Conservation (phyloP, 2,888 invertebrate species). For the Mesoligia furuncula region DNA sequence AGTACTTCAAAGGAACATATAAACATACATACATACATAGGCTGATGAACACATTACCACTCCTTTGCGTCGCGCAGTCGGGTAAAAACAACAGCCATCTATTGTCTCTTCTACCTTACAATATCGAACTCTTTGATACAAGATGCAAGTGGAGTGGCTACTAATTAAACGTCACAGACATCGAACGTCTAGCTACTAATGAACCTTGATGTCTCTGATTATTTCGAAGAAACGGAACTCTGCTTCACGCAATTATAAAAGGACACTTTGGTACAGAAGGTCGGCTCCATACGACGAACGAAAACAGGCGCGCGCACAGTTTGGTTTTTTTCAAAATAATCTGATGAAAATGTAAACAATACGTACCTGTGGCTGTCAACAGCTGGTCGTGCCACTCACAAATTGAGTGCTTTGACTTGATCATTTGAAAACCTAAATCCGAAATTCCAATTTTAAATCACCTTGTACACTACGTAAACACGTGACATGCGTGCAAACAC, state of each 20-base stretch:
- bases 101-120: constrained; percentile 55
- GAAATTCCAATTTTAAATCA: neutral
- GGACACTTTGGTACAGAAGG: neutral
- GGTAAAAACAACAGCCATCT: neutral
- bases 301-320: neutral
- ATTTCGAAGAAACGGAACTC: constrained; percentile 22
- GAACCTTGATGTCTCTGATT: constrained; percentile 49
- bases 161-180: constrained; percentile 68
- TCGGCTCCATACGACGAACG: neutral
- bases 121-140: constrained; percentile 71
- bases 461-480: neutral
- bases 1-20: no score
- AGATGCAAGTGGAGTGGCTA: constrained; percentile 65
- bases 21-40: no score
- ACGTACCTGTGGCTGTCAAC: neutral
- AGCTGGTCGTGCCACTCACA: neutral
- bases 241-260: constrained; percentile 13
- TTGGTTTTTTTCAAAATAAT: neutral
- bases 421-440: neutral
- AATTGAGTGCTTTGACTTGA: neutral
- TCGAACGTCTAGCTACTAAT: constrained; percentile 48
- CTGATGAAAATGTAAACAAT: neutral
- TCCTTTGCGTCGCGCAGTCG: no score
- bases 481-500: no score
- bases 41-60: no score